These are phyloP conservation scores for Ochlodes sylvanus DNA, from an alignment of 2,888 invertebrate genomes.

Conservation along the genomic window DNA sequence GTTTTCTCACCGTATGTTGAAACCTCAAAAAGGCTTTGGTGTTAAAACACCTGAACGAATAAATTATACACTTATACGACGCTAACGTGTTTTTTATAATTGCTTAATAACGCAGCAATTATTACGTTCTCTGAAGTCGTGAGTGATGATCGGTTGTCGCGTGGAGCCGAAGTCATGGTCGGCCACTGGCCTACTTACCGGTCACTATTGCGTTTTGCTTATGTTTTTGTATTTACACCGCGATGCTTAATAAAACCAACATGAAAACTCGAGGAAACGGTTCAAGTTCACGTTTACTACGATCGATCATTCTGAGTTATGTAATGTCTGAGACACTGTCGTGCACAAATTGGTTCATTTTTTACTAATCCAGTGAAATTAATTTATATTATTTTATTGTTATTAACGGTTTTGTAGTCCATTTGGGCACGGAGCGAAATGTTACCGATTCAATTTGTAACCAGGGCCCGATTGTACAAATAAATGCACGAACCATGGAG, in stretches of 20 bases:
- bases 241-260: neutral
- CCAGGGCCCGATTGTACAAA: too few species aligned
- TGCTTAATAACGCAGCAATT: conserved; percentile 23
- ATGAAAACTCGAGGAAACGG: conserved; percentile 18
- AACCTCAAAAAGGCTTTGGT: neutral
- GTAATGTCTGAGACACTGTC: neutral
- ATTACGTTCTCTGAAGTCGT: conserved; percentile 30
- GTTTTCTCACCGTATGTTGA: neutral
- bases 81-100: conserved; percentile 20
- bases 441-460: too few species aligned
- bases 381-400: too few species aligned
- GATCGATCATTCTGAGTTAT: conserved; percentile 1
- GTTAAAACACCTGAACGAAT: neutral
- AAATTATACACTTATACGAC: neutral
- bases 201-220: conserved; percentile 41
- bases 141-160: conserved; percentile 36
- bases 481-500: too few species aligned
- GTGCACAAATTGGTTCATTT: too few species aligned
- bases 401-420: too few species aligned
- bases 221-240: conserved; percentile 28
- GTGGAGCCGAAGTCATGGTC: conserved; percentile 67
- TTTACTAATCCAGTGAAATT: too few species aligned
- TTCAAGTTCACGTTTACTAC: conserved; percentile 24
- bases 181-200: conserved; percentile 63
- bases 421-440: too few species aligned